Evolutionary conservation across 2,797 vertebrate genomes (phyloP), one percentile per base, ranked within the genome.

Genomic region (Vultur gryphus): DNA sequence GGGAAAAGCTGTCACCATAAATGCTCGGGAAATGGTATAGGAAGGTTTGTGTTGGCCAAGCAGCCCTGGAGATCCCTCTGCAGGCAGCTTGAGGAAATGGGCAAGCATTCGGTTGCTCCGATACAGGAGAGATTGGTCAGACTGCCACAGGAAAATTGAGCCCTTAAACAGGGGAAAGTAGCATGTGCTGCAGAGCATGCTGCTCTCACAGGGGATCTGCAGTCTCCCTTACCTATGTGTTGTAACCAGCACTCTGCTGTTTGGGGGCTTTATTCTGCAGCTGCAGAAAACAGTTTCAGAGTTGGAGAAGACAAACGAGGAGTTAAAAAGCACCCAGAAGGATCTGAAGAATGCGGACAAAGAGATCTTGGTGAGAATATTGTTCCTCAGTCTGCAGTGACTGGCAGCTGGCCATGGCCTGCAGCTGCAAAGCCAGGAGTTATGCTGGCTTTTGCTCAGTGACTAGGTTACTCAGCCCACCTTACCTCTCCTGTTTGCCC

Each of bases 301-400:
- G 64, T 87, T 98, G 93, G 98, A 98, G 95, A 98, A 97, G 94
- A 95, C 97, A 44, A 98, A 98, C 87, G 98, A 99, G 37, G 99
- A 99, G 41, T 98, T 99, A 96, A 98, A 95, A 90, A 98, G 98
- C 58, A 97, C 99, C 65, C 99, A 99, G 95, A 99, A 98, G 9
- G 99, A 99, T 95, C 97, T 99, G 96, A 97, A 97, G 87, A 98
- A 87, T 37, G 98, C 99, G 4, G 99, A 99, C 97, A 99, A 98
- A 96, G 99, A 99, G 97, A 99, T 99, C 69, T 96, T 95, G 92
- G 99, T 99, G 96, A 98, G 97, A 90, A 51, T 44, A 69, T 72
- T 3, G 10, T 61, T 93, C 54, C 51, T 79, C 2, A 10, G 77
- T 28, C 67, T 90, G 67, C 77, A 90, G 84, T 70, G 54, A 65